These are phyloP conservation scores for Indicator maculatus DNA, from an alignment of 2,113 vertebrate genomes.

Conservation along the genomic window DNA sequence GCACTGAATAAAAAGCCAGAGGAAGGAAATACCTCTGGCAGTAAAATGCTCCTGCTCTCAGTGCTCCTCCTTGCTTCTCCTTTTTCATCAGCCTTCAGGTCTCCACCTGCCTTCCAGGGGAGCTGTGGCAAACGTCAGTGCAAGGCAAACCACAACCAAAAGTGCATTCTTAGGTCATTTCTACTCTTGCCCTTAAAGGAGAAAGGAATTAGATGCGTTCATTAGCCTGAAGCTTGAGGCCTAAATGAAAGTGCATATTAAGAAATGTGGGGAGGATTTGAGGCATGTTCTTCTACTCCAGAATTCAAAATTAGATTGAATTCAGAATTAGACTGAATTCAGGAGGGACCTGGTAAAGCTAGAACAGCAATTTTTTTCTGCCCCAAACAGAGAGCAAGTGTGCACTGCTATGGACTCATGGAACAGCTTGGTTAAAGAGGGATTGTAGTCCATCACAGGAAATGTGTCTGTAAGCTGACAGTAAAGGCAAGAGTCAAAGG, in stretches of 20 bases:
- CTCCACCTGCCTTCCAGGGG: not conserved
- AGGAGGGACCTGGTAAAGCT: not conserved
- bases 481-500: not conserved
- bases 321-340: not conserved
- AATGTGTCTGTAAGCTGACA: not conserved
- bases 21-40: conserved; percentile 17
- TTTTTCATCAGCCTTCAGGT: not conserved
- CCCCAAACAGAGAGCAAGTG: not conserved
- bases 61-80: not conserved
- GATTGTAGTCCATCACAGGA: not conserved
- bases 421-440: not conserved
- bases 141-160: not conserved
- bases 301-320: not conserved
- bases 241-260: not conserved
- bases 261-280: rapidly evolving
- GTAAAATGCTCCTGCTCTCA: not conserved
- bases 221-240: not conserved
- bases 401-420: not conserved
- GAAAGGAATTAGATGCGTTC: not conserved
- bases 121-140: not conserved
- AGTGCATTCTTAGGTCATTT: not conserved
- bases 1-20: not conserved
- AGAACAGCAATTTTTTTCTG: not conserved
- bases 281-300: not conserved
- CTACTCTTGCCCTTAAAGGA: not conserved